Conservation (phyloP, 2,888 invertebrate genomes). For the Meghimatium bilineatum region DNA sequence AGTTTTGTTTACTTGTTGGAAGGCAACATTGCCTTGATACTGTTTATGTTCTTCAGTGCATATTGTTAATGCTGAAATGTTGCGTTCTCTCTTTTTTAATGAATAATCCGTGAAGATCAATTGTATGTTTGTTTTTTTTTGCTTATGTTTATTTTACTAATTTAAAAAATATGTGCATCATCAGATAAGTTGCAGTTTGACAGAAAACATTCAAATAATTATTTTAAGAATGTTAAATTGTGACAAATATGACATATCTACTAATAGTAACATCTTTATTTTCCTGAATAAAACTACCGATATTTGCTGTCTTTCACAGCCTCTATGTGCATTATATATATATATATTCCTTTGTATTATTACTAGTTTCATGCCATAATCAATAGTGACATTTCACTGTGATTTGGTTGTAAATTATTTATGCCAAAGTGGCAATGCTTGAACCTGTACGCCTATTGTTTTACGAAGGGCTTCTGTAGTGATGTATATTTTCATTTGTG, state of each 20-base stretch:
- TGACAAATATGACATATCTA: neutral
- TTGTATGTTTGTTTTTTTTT: neutral
- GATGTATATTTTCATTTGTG: neutral
- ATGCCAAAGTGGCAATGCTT: neutral
- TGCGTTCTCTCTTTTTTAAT: neutral
- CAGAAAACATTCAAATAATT: neutral
- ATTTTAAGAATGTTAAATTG: neutral
- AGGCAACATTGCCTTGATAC: neutral
- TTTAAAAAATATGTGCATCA: neutral
- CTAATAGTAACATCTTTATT: neutral
- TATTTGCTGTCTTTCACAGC: neutral
- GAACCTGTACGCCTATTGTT: neutral
- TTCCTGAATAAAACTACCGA: neutral
- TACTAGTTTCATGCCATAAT: neutral
- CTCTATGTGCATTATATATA: neutral
- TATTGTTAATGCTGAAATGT: neutral
- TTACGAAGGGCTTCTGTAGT: neutral
- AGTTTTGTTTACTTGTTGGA: neutral
- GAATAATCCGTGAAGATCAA: neutral
- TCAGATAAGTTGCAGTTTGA: neutral
- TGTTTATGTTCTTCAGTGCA: neutral
- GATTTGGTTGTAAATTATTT: neutral
- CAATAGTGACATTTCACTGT: neutral
- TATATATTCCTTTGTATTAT: neutral
- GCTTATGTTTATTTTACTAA: neutral